phyloP scores from a whole-genome alignment of 2,797 vertebrate species.

The Limosa lapponica region DNA sequence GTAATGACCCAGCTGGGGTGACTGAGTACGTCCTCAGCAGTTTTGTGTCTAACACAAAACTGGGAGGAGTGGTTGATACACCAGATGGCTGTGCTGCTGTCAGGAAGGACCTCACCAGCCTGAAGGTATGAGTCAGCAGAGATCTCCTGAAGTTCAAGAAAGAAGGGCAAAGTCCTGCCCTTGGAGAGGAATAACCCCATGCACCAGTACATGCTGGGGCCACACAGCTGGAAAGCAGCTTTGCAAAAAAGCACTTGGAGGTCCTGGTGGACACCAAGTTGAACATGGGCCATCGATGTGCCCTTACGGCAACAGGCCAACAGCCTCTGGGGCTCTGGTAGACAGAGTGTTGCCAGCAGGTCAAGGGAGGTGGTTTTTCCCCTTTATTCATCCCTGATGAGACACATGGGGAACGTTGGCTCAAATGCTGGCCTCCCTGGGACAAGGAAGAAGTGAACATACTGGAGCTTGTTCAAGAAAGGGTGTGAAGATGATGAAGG shows the following conservation, averaged over 20 bases:
- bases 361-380: background rate
- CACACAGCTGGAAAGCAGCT: background rate
- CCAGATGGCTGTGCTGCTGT: background rate
- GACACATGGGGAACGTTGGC: background rate
- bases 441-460: too few relatives aligned
- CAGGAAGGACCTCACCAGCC: background rate
- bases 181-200: background rate
- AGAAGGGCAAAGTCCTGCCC: background rate
- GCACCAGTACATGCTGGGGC: accelerated
- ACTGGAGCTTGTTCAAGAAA: background rate
- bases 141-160: background rate
- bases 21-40: background rate
- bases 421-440: background rate
- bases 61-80: background rate
- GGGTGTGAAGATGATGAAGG: background rate
- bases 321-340: background rate
- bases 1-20: background rate
- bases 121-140: background rate
- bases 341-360: background rate
- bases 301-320: background rate
- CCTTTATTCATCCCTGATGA: background rate
- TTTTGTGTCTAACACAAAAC: background rate
- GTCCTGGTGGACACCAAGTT: background rate
- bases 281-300: background rate
- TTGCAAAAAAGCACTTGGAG: background rate